phyloP scores from a whole-genome alignment of 1,140 invertebrate species.

The Atta colombica region DNA sequence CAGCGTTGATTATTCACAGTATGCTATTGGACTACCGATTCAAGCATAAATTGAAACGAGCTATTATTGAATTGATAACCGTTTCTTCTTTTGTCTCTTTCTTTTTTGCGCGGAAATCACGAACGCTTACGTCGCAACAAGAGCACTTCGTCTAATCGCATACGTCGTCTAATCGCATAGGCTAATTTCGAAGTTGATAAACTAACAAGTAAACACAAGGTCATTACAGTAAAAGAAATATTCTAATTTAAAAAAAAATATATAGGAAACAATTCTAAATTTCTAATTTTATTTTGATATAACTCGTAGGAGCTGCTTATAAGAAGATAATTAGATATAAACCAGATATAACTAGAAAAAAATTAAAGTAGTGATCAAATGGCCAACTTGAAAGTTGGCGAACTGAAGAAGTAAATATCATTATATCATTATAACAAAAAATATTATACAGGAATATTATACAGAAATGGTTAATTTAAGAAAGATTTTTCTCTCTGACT shows the following conservation, averaged over 20 bases:
- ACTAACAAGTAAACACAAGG: neutral
- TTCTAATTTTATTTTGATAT: neutral
- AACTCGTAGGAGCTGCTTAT: neutral
- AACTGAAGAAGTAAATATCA: neutral
- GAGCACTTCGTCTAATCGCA: neutral
- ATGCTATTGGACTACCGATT: slow-evolving; percentile 8
- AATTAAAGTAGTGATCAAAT: neutral
- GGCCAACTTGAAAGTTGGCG: neutral
- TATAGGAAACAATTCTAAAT: neutral
- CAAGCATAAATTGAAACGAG: neutral
- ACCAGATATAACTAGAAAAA: neutral
- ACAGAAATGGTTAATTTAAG: neutral
- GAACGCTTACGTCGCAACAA: neutral
- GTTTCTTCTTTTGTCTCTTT: slow-evolving; percentile 1
- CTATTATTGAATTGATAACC: neutral
- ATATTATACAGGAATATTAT: neutral
- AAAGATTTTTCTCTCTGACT: neutral
- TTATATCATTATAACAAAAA: neutral
- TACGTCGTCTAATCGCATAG: neutral
- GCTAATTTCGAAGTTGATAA: neutral
- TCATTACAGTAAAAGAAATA: neutral
- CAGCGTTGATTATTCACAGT: neutral
- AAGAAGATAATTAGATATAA: neutral
- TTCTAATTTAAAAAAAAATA: neutral
- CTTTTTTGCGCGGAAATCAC: neutral